Base-by-base conservation (phyloP, 2,113 vertebrate species). In the Anolis carolinensis region DNA sequence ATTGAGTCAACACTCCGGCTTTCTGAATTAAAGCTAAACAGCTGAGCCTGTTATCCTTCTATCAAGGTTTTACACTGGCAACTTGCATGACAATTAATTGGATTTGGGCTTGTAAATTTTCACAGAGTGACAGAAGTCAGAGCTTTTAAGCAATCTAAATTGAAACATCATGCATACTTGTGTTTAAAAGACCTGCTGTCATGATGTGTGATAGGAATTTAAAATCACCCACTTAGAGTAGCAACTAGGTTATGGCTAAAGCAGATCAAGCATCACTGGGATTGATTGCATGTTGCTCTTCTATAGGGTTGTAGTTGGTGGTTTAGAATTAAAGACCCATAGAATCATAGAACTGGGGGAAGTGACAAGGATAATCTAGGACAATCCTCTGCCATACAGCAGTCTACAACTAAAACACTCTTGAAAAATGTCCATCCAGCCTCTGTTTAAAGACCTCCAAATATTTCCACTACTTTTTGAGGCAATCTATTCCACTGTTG, bases 101-200 rank as follows among this genome's bases (percentile, higher is more conserved):
- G 93, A 91, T 91, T 89, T 73, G 32, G n/a, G 70, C 85, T 78
- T 86, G 81, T 89, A 93, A 92, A 92, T 88, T 27, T 10, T 5
- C 3, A 52, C 48, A 25, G 80, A 88, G n/a, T 83, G 72, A 90
- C 88, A 52, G 88, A 62, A 86, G 83, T 83, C 2, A 44, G 89
- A 68, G 83, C 4, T 7, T 23, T 86, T 89, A 87, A 85, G 52
- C 72, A 90, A 36, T 86, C 75, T 92, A 92, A 90, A 89, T 92
- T 85, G 83, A 6, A 25, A 59, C 16, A 30, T 78, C 81, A 25
- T n/a, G 27, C 18, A 88, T 72, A 6, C 0, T 18, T 7, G 75
- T 71, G 76, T 79, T 89, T 39, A 55, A 77, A 90, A 87, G 87
- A 81, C 1, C 39, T 32, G 25, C 68, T 93, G 86, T 85, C 85